Base-by-base conservation (phyloP, 2,888 invertebrate genomes). In the Leucoma salicis region DNA sequence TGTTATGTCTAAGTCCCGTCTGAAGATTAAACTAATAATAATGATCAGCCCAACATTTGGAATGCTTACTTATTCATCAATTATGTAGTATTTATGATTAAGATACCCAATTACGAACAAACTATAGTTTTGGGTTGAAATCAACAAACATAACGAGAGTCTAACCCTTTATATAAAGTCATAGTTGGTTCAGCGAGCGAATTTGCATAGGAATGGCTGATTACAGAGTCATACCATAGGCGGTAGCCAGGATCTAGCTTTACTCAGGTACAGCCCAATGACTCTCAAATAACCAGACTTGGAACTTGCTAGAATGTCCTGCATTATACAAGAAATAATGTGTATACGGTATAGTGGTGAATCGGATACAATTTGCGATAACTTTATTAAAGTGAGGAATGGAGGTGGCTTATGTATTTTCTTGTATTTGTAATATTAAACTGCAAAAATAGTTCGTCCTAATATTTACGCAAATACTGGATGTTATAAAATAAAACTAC, bases 151-250 rank as follows among this genome's bases (percentile, higher is more conserved):
- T 47, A 64, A 66, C 59, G 14, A n/a, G 63, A 78, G 15, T 56
- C 13, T 42, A 33, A 46, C 38, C 60, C 69, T 74, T 73, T 78
- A 78, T 73, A 84, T 82, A 83, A 81, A 81, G 84, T 82, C 82
- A 82, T 85, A 85, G 86, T 84, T 82, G 86, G 81, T 84, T 79
- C 82, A 82, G 82, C 71, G 68, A 70, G 67, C 66, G 78, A 80
- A 87, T 87, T 87, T 84, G 84, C 87, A 86, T 86, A 77, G 84
- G 84, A 87, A 87, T 86, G 81, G 87, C 79, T 83, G 86, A 86
- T 86, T 86, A 85, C 78, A 71, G 79, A 78, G 78, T 75, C 73
- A 74, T 75, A 76, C 78, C 76, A 78, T 83, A 83, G 82, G 78
- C 82, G 66, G 57, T 69, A 59, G 61, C 52, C 45, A 60, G 76